Percentiles rank a stretch among this genome's conserved stretches.
Evolutionary conservation across 2,797 vertebrate species (phyloP).

Genomic region (Smutsia temminckii): DNA sequence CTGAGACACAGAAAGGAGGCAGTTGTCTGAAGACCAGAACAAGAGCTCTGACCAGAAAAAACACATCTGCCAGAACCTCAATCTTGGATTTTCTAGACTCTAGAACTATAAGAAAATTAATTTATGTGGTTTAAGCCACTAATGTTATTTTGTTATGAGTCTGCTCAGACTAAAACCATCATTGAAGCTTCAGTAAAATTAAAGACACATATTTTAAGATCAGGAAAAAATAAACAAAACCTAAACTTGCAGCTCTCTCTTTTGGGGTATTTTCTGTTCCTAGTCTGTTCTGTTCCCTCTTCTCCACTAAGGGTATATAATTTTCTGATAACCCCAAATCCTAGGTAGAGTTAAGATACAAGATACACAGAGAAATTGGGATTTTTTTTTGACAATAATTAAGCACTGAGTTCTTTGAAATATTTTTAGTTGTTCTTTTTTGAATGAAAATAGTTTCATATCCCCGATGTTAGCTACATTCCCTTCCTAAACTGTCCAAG

Average conservation of each 20-base stretch:
- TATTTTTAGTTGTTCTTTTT: not conserved
- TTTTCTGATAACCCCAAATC: not conserved
- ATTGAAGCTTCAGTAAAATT: not conserved
- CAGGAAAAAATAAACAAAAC: not conserved
- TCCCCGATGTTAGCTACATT: not conserved
- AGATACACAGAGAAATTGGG: not conserved
- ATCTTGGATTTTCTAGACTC: not conserved
- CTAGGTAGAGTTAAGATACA: not conserved
- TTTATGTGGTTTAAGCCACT: not conserved
- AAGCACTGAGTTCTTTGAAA: not conserved
- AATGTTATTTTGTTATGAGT: not conserved
- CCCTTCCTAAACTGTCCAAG: not conserved
- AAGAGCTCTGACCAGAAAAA: not conserved
- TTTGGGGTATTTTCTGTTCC: not conserved
- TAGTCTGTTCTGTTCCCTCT: not conserved
- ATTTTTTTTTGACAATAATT: not conserved
- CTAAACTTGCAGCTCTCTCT: not conserved
- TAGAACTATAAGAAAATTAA: not conserved
- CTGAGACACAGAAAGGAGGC: not conserved
- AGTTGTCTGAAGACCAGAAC: not conserved
- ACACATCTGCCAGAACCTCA: not conserved
- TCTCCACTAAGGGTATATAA: not conserved
- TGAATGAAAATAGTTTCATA: conserved; percentile 2
- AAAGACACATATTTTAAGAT: not conserved
- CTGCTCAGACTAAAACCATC: not conserved